phyloP scores from a whole-genome alignment of 2,888 invertebrate species.

The Agrochola lota region DNA sequence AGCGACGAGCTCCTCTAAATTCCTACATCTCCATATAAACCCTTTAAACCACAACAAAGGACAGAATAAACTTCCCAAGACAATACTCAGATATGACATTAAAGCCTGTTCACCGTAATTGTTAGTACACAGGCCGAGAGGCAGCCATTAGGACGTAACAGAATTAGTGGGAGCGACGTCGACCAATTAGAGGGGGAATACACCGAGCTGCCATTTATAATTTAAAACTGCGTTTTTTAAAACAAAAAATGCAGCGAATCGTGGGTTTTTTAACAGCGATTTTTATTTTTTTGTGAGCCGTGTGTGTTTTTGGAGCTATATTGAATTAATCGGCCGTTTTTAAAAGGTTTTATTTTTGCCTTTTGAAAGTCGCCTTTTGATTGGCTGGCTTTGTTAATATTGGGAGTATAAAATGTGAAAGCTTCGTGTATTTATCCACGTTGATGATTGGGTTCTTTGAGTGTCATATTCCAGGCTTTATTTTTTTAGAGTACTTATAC shows the following conservation, averaged over 20 bases:
- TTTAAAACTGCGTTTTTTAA: conserved; percentile 42
- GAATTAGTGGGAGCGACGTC: conserved; percentile 73
- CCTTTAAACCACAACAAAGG: conserved; percentile 8
- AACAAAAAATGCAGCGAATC: conserved; percentile 20
- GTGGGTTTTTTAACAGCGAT: conserved; percentile 5
- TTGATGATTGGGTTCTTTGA: background rate
- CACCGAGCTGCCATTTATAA: conserved; percentile 49
- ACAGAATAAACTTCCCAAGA: conserved; percentile 44
- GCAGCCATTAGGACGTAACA: conserved; percentile 78
- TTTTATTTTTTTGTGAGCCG: background rate
- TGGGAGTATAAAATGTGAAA: conserved; percentile 13
- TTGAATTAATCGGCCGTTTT: conserved; percentile 39
- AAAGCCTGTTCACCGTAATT: conserved; percentile 65
- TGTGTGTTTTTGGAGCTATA: conserved; percentile 15
- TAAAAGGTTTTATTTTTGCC: conserved; percentile 18
- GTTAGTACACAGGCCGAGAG: conserved; percentile 77
- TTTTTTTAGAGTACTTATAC: background rate
- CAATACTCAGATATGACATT: conserved; percentile 58
- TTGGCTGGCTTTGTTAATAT: conserved; percentile 24
- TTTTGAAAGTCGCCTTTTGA: conserved; percentile 40
- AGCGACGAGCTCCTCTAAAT: too few species aligned
- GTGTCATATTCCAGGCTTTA: background rate
- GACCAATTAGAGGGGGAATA: conserved; percentile 68
- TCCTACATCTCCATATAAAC: background rate
- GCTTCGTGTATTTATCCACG: background rate